A percentile compares a stretch with the other conserved stretches of the same genome.
Evolutionary conservation across 2,888 invertebrate species (phyloP).

Genomic region (Athrips mouffetella): DNA sequence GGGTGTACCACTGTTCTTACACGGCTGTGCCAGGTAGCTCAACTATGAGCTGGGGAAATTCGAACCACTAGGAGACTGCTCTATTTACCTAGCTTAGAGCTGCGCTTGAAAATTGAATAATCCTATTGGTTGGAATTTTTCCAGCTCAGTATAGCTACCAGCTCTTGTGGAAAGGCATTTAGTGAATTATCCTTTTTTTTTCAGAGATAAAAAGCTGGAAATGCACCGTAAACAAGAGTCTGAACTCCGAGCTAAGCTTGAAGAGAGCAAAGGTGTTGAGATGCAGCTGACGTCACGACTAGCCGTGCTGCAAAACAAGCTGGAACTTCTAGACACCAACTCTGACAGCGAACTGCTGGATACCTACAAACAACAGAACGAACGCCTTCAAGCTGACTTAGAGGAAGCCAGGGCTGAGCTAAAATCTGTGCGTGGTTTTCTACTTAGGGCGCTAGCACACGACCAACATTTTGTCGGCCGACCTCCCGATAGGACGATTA

Average conservation of each 20-base stretch:
- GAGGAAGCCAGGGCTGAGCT: conserved; percentile 55
- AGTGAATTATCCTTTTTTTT: no score
- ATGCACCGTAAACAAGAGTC: conserved; percentile 62
- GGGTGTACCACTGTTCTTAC: no score
- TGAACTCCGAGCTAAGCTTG: conserved; percentile 53
- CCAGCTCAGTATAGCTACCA: no score
- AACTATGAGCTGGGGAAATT: no score
- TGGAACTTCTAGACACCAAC: conserved; percentile 51
- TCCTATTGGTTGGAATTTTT: no score
- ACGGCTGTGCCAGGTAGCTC: no score
- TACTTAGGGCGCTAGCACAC: not conserved
- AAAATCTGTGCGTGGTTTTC: conserved; percentile 50
- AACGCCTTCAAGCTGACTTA: conserved; percentile 51
- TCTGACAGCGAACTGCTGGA: conserved; percentile 53
- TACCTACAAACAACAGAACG: conserved; percentile 53
- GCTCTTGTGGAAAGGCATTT: no score
- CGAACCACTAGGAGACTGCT: no score
- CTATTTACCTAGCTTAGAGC: no score
- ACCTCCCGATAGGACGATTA: not conserved
- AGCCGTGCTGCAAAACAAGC: conserved; percentile 60
- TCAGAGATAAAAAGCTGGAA: conserved; percentile 65
- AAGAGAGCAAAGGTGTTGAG: conserved; percentile 62
- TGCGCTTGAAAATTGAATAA: no score
- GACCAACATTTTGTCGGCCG: not conserved
- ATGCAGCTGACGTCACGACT: conserved; percentile 60